phyloP scores from a whole-genome alignment of 2,888 invertebrate genomes.

The Ptilodon capucinus region DNA sequence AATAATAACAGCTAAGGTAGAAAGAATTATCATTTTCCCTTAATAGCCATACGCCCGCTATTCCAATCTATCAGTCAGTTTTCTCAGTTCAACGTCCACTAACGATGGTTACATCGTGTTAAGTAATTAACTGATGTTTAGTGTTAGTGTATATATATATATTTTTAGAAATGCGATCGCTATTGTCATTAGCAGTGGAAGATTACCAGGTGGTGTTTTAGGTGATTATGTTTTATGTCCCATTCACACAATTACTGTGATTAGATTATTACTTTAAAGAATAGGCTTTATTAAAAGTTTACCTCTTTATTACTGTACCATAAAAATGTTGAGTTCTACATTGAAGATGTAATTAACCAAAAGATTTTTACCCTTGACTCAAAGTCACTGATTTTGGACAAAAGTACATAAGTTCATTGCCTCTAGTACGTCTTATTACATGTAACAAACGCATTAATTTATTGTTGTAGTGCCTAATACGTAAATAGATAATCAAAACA shows the following conservation, averaged over 20 bases:
- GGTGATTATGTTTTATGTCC: neutral
- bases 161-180: slow-evolving; percentile 32
- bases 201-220: slow-evolving; percentile 5
- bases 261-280: neutral
- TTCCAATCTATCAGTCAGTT: slow-evolving; percentile 35
- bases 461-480: neutral
- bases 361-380: neutral
- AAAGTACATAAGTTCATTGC: neutral
- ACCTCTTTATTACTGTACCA: neutral
- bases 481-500: neutral
- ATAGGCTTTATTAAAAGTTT: too few species aligned
- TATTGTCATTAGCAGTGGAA: slow-evolving; percentile 20
- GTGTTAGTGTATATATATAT: slow-evolving; percentile 7
- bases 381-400: neutral
- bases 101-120: slow-evolving; percentile 48
- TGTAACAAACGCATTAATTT: neutral
- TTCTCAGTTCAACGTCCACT: slow-evolving; percentile 45
- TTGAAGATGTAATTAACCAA: neutral
- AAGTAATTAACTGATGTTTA: slow-evolving; percentile 42
- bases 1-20: slow-evolving; percentile 10
- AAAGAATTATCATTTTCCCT: slow-evolving; percentile 17
- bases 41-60: slow-evolving; percentile 36
- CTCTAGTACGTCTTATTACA: neutral
- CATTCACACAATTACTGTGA: neutral
- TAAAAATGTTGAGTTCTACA: neutral